A percentile compares a stretch with the other conserved stretches of the same genome.
These are phyloP conservation scores for pig (Sus scrofa) DNA, from an alignment of 2,113 vertebrate species.

Conservation along the genomic window T2T-Sscrofa CM000826.6:82048001-82048500, in stretches of 20 bases:
- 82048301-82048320: conserved; percentile 42
- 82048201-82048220: conserved; percentile 37
- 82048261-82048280: conserved; percentile 42
- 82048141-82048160: conserved; percentile 74
- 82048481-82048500: not conserved
- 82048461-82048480: conserved; percentile 61
- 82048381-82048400: conserved; percentile 43
- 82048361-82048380: conserved; percentile 15
- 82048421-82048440: conserved; percentile 14
- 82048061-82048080: conserved; percentile 85
- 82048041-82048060: conserved; percentile 82
- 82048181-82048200: conserved; percentile 63
- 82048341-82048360: not conserved
- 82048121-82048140: conserved; percentile 62
- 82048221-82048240: conserved; percentile 38
- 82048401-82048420: not conserved
- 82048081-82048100: conserved; percentile 85
- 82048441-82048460: conserved; percentile 44
- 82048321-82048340: conserved; percentile 53
- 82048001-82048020: conserved; percentile 72
- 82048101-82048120: conserved; percentile 83
- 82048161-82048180: conserved; percentile 64
- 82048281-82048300: conserved; percentile 24
- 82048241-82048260: conserved; percentile 70
- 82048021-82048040: conserved; percentile 82